These are phyloP conservation scores for Drosophila gunungcola DNA, from an alignment of 1,140 invertebrate genomes.

Conservation along the genomic window DNA sequence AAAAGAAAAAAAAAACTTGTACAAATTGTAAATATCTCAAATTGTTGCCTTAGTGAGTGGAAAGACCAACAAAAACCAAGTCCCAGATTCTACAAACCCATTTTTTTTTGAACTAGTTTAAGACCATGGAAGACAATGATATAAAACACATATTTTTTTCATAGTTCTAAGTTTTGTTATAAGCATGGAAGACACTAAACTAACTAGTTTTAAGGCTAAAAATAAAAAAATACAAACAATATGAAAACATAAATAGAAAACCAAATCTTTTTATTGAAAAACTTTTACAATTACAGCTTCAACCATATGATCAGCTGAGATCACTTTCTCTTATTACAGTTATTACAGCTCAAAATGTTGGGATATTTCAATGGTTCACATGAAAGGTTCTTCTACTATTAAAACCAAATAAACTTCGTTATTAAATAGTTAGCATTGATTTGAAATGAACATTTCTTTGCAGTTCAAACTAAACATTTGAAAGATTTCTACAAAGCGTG, in stretches of 20 bases:
- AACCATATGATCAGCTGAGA: background rate
- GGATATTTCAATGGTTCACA: background rate
- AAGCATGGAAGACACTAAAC: slow-evolving; percentile 84
- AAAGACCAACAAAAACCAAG: slow-evolving; percentile 35
- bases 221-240: slow-evolving; percentile 52
- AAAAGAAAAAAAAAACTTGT: slow-evolving; percentile 34
- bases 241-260: slow-evolving; percentile 33
- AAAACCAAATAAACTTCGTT: background rate
- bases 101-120: slow-evolving; percentile 59
- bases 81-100: slow-evolving; percentile 46
- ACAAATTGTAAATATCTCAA: slow-evolving; percentile 70
- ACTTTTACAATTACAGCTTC: background rate
- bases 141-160: slow-evolving; percentile 72
- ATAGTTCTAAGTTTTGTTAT: slow-evolving; percentile 70
- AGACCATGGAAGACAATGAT: slow-evolving; percentile 82
- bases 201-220: slow-evolving; percentile 51
- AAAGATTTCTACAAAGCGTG: too few species aligned
- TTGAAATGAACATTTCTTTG: too few species aligned
- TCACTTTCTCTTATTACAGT: background rate
- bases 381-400: too few species aligned
- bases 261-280: slow-evolving; percentile 28
- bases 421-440: too few species aligned
- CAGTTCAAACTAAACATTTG: too few species aligned
- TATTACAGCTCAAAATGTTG: background rate
- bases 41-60: slow-evolving; percentile 65